Evolutionary conservation across 2,888 invertebrate genomes (phyloP).

Genomic region (Geophilus truncorum): DNA sequence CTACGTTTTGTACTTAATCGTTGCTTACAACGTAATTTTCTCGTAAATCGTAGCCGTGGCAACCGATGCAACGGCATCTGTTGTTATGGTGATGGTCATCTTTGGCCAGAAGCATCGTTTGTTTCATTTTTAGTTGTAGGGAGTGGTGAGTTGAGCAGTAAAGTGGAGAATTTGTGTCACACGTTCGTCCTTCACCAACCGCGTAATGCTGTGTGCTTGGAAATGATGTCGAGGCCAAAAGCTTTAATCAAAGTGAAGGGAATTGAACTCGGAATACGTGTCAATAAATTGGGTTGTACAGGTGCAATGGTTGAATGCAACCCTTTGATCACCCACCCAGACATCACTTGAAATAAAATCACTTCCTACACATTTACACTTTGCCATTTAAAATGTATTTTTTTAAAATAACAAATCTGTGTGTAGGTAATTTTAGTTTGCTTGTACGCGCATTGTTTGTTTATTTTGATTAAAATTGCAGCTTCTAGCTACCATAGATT

Average conservation of each 20-base stretch:
- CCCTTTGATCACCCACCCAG: neutral
- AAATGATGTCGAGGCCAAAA: constrained; percentile 10
- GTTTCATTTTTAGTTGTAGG: neutral
- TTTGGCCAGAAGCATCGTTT: neutral
- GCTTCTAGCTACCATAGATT: no score
- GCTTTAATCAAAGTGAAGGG: neutral
- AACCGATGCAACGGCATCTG: neutral
- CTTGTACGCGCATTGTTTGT: no score
- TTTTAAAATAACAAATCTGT: no score
- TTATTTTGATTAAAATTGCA: no score
- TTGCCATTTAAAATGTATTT: neutral
- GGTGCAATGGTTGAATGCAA: neutral
- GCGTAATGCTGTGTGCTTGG: neutral
- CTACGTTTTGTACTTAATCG: neutral
- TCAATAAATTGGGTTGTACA: neutral
- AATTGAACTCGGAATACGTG: neutral
- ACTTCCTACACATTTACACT: neutral
- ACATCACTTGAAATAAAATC: neutral
- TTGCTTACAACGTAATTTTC: neutral
- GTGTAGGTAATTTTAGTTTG: no score
- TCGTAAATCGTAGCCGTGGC: neutral
- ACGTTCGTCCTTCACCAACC: neutral
- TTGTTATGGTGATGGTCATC: neutral
- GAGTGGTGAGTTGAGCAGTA: neutral
- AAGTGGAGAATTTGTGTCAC: neutral